Base-by-base conservation (phyloP, 2,113 vertebrate genomes). In the Casuarius casuarius region DNA sequence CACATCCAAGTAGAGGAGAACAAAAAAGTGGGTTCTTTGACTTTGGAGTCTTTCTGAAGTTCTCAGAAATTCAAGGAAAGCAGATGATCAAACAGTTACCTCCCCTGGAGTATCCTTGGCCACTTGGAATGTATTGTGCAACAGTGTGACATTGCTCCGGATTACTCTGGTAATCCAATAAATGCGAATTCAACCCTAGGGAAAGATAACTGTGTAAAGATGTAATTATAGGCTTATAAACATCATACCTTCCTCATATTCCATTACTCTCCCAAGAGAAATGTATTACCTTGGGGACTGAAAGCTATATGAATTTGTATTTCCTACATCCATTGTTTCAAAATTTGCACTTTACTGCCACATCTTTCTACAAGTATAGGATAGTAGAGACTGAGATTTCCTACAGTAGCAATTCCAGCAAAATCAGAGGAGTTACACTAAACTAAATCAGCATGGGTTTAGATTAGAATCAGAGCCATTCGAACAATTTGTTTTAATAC, bases 191-290 rank as follows among this genome's bases (percentile, higher is more conserved):
- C 33, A 73, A 70, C 90, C 65, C 84, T 67, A 38, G 80, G 84
- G 94, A 96, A 94, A 95, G 42, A 84, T 42, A 81, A 71, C 68
- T 51, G 80, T 81, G 73, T 62, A 87, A 94, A 95, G 94, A 94
- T 78, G 31, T 90, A 92, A 95, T 95, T 92, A 96, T 38, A 84
- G 42, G 68, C 84, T 94, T 94, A 87, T 88, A 95, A 92, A 95
- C 94, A 87, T 84, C 65, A 42, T 84, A 59, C 76, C 84, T 95
- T 81, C 80, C 65, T 94, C 88, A 89, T 84, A 92, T 87, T 84
- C 23, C 42, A 51, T 67, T 78, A 23, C 38, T 91, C 93, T 87
- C 92, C 73, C 89, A 74, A 87, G 89, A 91, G 86, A 90, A 80
- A 84, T 77, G 26, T 67, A 78, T 84, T 71, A 42, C 76, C 59